A percentile compares a stretch with the other conserved stretches of the same genome.
These are phyloP conservation scores for Lycia hirtaria DNA, from an alignment of 2,888 invertebrate species.

Conservation along the genomic window DNA sequence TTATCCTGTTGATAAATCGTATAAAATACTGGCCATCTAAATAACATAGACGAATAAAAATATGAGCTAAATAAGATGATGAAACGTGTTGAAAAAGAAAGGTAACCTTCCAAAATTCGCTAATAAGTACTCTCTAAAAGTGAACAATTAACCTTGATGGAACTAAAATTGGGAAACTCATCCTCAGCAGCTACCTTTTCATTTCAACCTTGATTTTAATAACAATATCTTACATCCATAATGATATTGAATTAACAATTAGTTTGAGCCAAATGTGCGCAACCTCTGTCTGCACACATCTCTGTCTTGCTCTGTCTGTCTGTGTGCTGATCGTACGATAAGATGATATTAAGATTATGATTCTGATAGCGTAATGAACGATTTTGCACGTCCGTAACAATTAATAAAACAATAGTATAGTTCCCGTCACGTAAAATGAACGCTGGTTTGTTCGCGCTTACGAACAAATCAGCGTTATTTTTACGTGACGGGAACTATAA, in stretches of 20 bases:
- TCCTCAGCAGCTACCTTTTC: neutral
- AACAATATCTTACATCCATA: neutral
- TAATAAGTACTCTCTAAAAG: neutral
- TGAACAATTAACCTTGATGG: neutral
- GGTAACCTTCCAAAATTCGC: neutral
- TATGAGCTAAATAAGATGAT: too few relatives aligned
- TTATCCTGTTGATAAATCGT: too few relatives aligned
- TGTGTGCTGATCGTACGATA: slow-evolving; percentile 8
- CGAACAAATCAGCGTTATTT: too few relatives aligned
- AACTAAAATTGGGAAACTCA: neutral
- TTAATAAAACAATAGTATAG: too few relatives aligned
- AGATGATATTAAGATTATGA: neutral
- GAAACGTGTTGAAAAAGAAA: too few relatives aligned
- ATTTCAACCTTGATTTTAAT: neutral
- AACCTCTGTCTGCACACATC: slow-evolving; percentile 7
- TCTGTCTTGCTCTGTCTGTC: too few relatives aligned
- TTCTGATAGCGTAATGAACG: slow-evolving; percentile 4
- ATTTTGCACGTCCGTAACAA: slow-evolving; percentile 7
- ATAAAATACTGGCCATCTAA: too few relatives aligned
- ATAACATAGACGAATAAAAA: too few relatives aligned
- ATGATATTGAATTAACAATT: neutral
- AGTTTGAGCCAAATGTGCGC: slow-evolving; percentile 1
- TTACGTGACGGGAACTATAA: too few relatives aligned
- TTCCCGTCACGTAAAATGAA: neutral
- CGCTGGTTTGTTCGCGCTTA: too few relatives aligned